Percentiles rank a stretch among this genome's conserved stretches.
These are phyloP conservation scores for Drosophila carrolli DNA, from an alignment of 1,140 invertebrate species.

Conservation along the genomic window DNA sequence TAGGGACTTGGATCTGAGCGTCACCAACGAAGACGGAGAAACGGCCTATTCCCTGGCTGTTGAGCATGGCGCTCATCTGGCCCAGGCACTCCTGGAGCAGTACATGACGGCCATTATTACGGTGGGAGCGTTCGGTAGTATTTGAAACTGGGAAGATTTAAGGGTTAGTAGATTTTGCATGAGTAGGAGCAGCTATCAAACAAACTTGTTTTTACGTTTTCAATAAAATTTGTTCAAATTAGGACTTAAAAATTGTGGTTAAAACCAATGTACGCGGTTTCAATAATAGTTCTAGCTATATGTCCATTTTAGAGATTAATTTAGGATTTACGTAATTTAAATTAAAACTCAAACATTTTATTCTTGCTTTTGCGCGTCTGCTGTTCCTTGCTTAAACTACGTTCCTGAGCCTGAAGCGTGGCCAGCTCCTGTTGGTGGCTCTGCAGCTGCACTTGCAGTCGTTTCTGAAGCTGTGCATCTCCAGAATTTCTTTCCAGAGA, in stretches of 20 bases:
- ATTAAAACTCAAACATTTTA: conserved; percentile 88
- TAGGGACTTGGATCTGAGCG: conserved; percentile 90
- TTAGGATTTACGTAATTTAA: too few relatives aligned
- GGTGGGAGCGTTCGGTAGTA: conserved; percentile 50
- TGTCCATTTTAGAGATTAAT: too few relatives aligned
- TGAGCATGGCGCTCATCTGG: conserved; percentile 68
- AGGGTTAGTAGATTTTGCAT: too few relatives aligned
- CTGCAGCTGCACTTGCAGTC: conserved; percentile 87
- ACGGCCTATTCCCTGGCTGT: conserved; percentile 93
- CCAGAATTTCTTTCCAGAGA: conserved; percentile 87
- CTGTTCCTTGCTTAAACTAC: conserved; percentile 89
- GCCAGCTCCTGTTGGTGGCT: conserved; percentile 87
- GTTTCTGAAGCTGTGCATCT: conserved; percentile 86
- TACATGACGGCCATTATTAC: conserved; percentile 77
- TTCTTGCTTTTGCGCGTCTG: conserved; percentile 88
- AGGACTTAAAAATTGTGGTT: too few relatives aligned
- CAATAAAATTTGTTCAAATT: too few relatives aligned
- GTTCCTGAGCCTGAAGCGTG: conserved; percentile 87
- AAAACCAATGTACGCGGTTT: too few relatives aligned
- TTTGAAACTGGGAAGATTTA: conserved; percentile 18
- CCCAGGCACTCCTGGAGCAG: conserved; percentile 79
- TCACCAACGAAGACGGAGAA: conserved; percentile 91
- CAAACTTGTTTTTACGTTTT: neutral
- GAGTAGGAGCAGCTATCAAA: neutral
- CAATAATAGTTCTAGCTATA: too few relatives aligned